phyloP scores from a whole-genome alignment of 2,797 vertebrate species.

The Pangasius mekongensis region DNA sequence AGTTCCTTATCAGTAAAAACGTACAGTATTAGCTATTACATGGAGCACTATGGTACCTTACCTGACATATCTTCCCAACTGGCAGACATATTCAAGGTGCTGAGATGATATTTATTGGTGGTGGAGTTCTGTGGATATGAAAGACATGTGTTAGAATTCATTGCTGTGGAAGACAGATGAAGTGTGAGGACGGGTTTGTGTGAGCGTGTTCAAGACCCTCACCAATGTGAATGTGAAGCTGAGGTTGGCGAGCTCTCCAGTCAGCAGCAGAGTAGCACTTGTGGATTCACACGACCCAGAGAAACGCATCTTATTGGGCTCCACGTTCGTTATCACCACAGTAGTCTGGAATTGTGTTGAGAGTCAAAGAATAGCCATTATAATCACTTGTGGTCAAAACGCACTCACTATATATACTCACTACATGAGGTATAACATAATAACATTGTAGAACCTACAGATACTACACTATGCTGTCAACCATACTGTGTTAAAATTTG shows the following conservation, averaged over 20 bases:
- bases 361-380: not conserved
- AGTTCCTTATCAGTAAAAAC: not conserved
- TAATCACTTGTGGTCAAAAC: not conserved
- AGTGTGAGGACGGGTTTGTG: not conserved
- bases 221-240: constrained; percentile 80
- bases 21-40: not conserved
- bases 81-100: constrained; percentile 65
- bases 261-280: constrained; percentile 70
- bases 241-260: constrained; percentile 68
- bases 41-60: constrained; percentile 53
- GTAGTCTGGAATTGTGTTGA: constrained; percentile 61
- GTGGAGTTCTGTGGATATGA: constrained; percentile 71
- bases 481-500: not conserved
- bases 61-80: constrained; percentile 69
- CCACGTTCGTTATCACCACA: constrained; percentile 76
- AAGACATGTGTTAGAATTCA: not conserved
- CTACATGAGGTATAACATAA: not conserved
- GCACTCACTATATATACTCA: not conserved
- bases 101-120: constrained; percentile 72
- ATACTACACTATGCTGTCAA: not conserved
- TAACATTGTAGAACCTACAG: not conserved
- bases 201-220: constrained; percentile 41
- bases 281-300: constrained; percentile 73
- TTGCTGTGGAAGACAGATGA: not conserved
- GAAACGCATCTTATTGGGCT: constrained; percentile 68